Base-by-base conservation (phyloP, 2,888 invertebrate genomes). In the Allygus modestus region DNA sequence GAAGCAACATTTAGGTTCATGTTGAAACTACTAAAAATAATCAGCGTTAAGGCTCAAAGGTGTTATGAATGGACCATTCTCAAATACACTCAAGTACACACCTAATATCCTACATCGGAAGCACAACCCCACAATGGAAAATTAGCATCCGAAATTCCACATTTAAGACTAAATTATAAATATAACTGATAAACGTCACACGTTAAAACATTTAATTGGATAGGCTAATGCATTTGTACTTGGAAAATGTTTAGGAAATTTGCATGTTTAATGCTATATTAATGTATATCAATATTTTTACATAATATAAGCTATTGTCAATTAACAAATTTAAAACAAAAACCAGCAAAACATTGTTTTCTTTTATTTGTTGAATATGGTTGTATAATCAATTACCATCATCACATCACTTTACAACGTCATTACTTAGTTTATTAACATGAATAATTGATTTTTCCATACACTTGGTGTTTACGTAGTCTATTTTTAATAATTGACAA, bases 171-270 rank as follows among this genome's bases (percentile, higher is more conserved):
- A 26, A 58, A 58, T 58, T 9, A 9, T 51, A n/a, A n/a, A n/a
- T n/a, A n/a, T n/a, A n/a, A 51, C n/a, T 51, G 5, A 58, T 23
- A 23, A 58, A 28, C 28, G 4, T 28, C 65, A 65, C 28, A 58
- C 23, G 28, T 17, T 28, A 11, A 65, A 26, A 28, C 5, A 23
- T 23, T 58, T 23, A 31, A 28, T 17, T 65, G 65, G 65, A 17
- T 65, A 65, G 65, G 65, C 65, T 65, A 65, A 65, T 65, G 65
- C 65, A 65, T 65, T 65, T 65, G 65, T 65, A 65, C 65, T 65
- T 65, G 28, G 26, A 65, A 65, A 28, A 65, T 65, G 17, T 65
- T 65, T 17, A 26, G 31, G 65, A 65, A 65, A 65, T 65, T 28
- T 5, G 28, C 5, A 65, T 9, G 12, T 20, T 65, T 65, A 65